Conservation (phyloP, 2,797 vertebrate genomes). For the Amazonetta brasiliensis region DNA sequence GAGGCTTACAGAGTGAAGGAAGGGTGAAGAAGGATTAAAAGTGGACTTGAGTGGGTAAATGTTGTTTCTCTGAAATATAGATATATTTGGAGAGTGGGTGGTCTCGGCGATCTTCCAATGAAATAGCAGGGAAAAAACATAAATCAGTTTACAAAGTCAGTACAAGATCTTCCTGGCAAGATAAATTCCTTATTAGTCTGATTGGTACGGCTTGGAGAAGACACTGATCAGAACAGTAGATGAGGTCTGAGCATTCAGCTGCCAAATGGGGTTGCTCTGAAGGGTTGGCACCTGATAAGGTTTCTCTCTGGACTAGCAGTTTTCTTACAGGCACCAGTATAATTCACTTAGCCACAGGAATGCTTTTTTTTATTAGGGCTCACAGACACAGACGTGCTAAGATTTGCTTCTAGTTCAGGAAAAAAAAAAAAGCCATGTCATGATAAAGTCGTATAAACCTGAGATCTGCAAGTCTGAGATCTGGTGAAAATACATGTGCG, state of each 20-base stretch:
- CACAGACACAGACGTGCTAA: neutral
- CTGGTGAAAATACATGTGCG: neutral
- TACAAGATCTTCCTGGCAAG: neutral
- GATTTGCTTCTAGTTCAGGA: neutral
- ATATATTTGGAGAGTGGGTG: fast-evolving
- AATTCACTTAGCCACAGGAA: neutral
- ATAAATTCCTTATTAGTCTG: neutral
- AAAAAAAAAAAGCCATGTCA: neutral
- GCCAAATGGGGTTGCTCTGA: neutral
- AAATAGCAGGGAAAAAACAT: neutral
- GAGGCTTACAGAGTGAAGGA: neutral
- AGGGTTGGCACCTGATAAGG: neutral
- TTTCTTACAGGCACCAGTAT: neutral
- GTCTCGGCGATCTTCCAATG: neutral
- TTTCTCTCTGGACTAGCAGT: neutral
- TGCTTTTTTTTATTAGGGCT: neutral
- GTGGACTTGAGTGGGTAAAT: neutral
- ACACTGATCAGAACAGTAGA: neutral
- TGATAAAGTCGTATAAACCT: neutral
- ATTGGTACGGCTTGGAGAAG: neutral
- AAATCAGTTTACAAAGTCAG: neutral
- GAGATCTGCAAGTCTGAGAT: neutral
- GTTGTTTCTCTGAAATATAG: neutral
- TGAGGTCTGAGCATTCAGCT: neutral
- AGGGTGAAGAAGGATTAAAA: neutral